These are phyloP conservation scores for Pristionchus arcanus DNA, from an alignment of 2,888 invertebrate species.

Conservation along the genomic window DNA sequence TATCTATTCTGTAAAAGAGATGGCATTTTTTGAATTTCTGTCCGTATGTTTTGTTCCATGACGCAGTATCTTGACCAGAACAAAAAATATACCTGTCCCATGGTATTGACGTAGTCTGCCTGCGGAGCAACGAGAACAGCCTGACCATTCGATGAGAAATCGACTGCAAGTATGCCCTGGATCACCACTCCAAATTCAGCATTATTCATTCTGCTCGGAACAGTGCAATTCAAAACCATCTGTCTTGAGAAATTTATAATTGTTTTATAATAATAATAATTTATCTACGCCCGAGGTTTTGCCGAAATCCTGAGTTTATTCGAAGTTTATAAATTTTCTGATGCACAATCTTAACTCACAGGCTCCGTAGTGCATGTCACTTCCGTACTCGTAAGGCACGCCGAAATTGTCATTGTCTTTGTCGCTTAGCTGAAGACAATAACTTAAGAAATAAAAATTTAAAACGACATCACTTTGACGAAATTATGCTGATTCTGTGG, in stretches of 20 bases:
- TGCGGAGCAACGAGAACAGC: neutral
- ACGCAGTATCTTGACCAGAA: too few species aligned
- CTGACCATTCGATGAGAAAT: slow-evolving; percentile 13
- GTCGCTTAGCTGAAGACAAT: neutral
- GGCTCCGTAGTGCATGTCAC: slow-evolving; percentile 47
- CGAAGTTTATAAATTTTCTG: too few species aligned
- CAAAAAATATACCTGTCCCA: slow-evolving; percentile 38
- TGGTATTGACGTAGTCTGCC: slow-evolving; percentile 4
- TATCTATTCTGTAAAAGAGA: neutral
- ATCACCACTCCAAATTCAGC: too few species aligned
- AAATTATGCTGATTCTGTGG: neutral
- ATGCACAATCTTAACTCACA: neutral
- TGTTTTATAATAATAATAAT: too few species aligned
- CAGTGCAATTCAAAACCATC: too few species aligned
- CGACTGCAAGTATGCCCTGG: too few species aligned
- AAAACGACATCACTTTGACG: neutral
- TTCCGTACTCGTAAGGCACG: slow-evolving; percentile 29
- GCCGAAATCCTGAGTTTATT: neutral
- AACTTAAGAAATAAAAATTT: neutral
- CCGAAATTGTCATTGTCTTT: slow-evolving; percentile 35
- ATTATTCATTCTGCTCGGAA: too few species aligned
- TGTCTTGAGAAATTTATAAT: too few species aligned
- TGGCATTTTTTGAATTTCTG: neutral
- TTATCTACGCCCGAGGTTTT: too few species aligned
- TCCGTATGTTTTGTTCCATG: too few species aligned